Percentiles rank a stretch among this genome's conserved stretches.
phyloP scores from a whole-genome alignment of 2,888 invertebrate genomes.

The Drosophila barbarae region DNA sequence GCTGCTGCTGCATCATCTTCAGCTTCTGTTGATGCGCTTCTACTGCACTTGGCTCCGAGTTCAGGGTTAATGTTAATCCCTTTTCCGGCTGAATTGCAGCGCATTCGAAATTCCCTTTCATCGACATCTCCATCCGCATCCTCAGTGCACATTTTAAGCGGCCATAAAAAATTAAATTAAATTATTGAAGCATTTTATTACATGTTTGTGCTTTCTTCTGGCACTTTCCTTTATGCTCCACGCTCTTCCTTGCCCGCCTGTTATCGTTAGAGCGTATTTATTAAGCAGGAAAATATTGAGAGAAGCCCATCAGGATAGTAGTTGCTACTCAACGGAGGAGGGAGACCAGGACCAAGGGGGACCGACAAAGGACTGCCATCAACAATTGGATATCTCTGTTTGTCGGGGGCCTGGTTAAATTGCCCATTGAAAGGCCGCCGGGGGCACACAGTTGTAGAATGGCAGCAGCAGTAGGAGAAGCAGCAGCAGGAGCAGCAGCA shows the following conservation, averaged over 20 bases:
- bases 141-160: conserved; percentile 20
- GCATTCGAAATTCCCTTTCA: conserved; percentile 43
- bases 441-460: conserved; percentile 65
- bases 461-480: background rate
- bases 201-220: conserved; percentile 46
- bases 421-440: conserved; percentile 69
- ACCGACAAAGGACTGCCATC: conserved; percentile 20
- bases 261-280: conserved; percentile 50
- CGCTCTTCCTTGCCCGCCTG: background rate
- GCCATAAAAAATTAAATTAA: conserved; percentile 55
- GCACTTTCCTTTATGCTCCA: conserved; percentile 8
- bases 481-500: background rate
- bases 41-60: conserved; percentile 3
- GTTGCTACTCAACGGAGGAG: conserved; percentile 41
- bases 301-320: conserved; percentile 64
- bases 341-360: background rate
- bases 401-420: conserved; percentile 53
- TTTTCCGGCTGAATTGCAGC: conserved; percentile 21
- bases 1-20: background rate
- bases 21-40: background rate
- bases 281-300: conserved; percentile 61
- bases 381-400: conserved; percentile 55
- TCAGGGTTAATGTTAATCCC: conserved; percentile 37
- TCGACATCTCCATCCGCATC: conserved; percentile 11
- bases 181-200: conserved; percentile 65